phyloP scores from a whole-genome alignment of 2,113 vertebrate genomes.

The Caretta caretta region DNA sequence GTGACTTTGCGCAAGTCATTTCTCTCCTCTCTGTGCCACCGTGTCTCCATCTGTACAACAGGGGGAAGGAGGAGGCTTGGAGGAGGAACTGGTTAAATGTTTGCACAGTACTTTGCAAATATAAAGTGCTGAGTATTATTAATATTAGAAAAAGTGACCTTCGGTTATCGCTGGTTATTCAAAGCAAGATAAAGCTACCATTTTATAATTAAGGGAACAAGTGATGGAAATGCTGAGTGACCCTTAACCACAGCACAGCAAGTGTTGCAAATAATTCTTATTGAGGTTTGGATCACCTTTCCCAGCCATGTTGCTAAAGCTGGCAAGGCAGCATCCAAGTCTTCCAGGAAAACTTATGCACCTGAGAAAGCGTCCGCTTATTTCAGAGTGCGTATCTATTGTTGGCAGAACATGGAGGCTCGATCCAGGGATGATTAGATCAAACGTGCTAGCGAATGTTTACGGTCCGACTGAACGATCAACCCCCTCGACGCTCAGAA shows the following conservation, averaged over 20 bases:
- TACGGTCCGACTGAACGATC: slow-evolving; percentile 21
- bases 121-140: rapidly evolving
- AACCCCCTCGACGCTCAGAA: neutral
- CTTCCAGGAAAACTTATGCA: rapidly evolving
- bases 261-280: neutral
- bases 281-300: neutral
- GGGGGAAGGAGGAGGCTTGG: neutral
- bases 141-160: neutral
- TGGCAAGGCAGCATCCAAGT: neutral
- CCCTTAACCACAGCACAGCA: neutral
- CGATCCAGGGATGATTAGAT: neutral
- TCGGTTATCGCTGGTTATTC: neutral
- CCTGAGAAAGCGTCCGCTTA: rapidly evolving
- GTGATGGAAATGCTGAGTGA: neutral
- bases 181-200: neutral
- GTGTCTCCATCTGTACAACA: neutral
- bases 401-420: slow-evolving; percentile 22
- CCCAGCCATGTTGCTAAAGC: neutral
- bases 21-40: rapidly evolving
- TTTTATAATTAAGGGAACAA: neutral
- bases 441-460: neutral
- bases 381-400: rapidly evolving
- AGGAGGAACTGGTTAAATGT: neutral
- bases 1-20: neutral
- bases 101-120: neutral